Percentiles rank a stretch among this genome's conserved stretches.
Evolutionary conservation across 2,888 invertebrate species (phyloP).

Genomic region (Cheilosia vulpina): DNA sequence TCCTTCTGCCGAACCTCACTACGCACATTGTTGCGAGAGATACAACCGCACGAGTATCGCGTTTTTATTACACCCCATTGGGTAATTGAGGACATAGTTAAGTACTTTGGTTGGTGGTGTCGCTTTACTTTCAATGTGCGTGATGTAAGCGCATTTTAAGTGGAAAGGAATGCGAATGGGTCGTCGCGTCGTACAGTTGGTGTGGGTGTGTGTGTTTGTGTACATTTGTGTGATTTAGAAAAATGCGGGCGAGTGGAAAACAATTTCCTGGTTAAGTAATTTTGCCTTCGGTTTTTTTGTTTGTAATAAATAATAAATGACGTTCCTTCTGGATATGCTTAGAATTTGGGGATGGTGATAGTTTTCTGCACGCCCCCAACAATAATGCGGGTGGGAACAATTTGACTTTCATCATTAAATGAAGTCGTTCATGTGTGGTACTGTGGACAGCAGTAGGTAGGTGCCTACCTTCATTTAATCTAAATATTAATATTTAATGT

Average conservation of each 20-base stretch:
- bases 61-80: constrained; percentile 68
- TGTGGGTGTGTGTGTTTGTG: too few species aligned
- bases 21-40: constrained; percentile 6
- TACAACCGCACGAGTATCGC: constrained; percentile 54
- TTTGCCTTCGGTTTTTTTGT: constrained; percentile 1
- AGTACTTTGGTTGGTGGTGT: constrained; percentile 68
- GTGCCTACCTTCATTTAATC: too few species aligned
- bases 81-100: constrained; percentile 69
- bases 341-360: constrained; percentile 22
- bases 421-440: too few species aligned
- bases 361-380: constrained; percentile 9
- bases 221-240: constrained; percentile 29
- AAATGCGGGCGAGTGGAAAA: constrained; percentile 50
- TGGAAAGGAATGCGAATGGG: constrained; percentile 61
- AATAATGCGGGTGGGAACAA: constrained; percentile 1
- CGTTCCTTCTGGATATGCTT: background rate
- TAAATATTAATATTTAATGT: too few species aligned
- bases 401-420: constrained; percentile 15
- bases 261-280: constrained; percentile 53
- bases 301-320: constrained; percentile 61
- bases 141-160: constrained; percentile 67
- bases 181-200: background rate
- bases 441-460: too few species aligned
- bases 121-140: constrained; percentile 66
- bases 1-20: constrained; percentile 25